Percentiles rank a stretch among this genome's conserved stretches.
Conservation (phyloP, 2,888 invertebrate genomes). For the Himalopsyche tibetana region DNA sequence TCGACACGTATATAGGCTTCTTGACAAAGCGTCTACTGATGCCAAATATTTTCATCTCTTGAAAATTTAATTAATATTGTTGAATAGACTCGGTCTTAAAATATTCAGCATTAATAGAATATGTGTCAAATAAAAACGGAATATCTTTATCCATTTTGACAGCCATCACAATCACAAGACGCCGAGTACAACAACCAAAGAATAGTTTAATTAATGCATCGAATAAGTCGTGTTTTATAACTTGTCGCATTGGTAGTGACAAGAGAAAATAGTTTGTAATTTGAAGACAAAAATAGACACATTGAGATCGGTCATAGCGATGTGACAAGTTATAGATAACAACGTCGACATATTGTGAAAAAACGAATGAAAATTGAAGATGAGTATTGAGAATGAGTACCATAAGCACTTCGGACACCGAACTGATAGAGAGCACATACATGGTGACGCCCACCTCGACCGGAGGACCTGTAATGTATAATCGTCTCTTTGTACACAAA, state of each 20-base stretch:
- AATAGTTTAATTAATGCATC: constrained; percentile 48
- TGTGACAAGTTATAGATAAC: constrained; percentile 65
- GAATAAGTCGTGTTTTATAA: constrained; percentile 64
- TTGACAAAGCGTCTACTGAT: constrained; percentile 55
- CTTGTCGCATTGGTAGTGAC: constrained; percentile 68
- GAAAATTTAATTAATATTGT: constrained; percentile 28
- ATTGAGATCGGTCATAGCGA: constrained; percentile 73
- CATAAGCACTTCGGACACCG: constrained; percentile 99
- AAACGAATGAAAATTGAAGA: constrained; percentile 67
- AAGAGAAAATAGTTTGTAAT: constrained; percentile 67
- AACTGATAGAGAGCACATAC: constrained; percentile 98
- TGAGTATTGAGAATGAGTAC: constrained; percentile 81
- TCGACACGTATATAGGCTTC: constrained; percentile 60
- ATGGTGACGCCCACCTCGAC: constrained; percentile 98
- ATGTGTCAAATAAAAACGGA: constrained; percentile 52
- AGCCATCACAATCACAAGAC: constrained; percentile 66
- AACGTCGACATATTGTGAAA: constrained; percentile 65
- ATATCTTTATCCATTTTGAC: constrained; percentile 56
- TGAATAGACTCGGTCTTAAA: constrained; percentile 1
- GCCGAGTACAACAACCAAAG: constrained; percentile 69
- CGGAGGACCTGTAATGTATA: constrained; percentile 92
- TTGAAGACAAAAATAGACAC: constrained; percentile 71
- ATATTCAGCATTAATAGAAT: constrained; percentile 55
- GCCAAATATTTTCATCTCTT: constrained; percentile 50
- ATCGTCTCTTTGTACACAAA: constrained; percentile 67